Conservation (phyloP, 2,797 vertebrate species). For the Acanthurus tractus region DNA sequence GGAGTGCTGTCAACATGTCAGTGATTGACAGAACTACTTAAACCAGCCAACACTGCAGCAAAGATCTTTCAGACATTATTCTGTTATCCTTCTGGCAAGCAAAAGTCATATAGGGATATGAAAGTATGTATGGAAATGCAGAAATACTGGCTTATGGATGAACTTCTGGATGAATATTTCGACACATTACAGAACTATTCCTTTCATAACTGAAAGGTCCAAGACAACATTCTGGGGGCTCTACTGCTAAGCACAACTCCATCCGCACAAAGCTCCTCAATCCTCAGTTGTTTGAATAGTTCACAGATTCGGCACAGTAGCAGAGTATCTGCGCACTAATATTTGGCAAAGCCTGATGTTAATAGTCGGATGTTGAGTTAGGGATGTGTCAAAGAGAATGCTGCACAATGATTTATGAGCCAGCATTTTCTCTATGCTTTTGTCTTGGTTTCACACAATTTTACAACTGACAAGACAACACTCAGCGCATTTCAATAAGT, state of each 20-base stretch:
- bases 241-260: constrained; percentile 60
- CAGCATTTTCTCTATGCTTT: constrained; percentile 76
- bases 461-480: constrained; percentile 85
- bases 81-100: constrained; percentile 68
- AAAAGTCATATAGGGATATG: constrained; percentile 60
- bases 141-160: constrained; percentile 49
- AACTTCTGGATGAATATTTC: constrained; percentile 47
- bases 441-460: constrained; percentile 83
- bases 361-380: constrained; percentile 78
- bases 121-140: constrained; percentile 34
- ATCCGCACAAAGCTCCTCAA: constrained; percentile 64
- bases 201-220: constrained; percentile 57
- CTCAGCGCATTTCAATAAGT: constrained; percentile 86
- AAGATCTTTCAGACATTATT: constrained; percentile 76
- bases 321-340: constrained; percentile 64
- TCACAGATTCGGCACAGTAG: constrained; percentile 66
- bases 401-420: constrained; percentile 82
- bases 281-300: constrained; percentile 76
- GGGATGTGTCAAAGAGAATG: constrained; percentile 80
- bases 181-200: constrained; percentile 50
- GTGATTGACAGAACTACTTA: constrained; percentile 85
- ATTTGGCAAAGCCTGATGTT: constrained; percentile 78
- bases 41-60: constrained; percentile 72
- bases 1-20: constrained; percentile 76
- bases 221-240: constrained; percentile 62